Conservation (phyloP, 2,113 vertebrate genomes). For the Ptilorrhoa leucosticta region DNA sequence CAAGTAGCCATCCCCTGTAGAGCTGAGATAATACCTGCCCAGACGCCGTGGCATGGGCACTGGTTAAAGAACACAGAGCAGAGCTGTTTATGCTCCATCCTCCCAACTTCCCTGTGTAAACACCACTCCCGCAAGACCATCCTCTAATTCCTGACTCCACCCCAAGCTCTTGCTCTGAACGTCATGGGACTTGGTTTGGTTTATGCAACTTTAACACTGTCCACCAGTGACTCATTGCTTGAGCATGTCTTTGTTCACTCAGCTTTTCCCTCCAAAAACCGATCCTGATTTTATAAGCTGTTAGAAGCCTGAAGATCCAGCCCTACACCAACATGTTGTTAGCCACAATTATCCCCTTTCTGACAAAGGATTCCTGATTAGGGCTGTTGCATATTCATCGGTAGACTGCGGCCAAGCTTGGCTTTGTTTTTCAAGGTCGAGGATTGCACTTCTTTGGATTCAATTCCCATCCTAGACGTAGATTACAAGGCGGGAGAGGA, state of each 20-base stretch:
- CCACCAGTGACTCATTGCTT: background rate
- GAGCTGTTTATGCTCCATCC: background rate
- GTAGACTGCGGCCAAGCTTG: background rate
- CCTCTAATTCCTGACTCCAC: background rate
- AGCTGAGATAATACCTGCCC: background rate
- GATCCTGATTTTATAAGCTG: conserved; percentile 30
- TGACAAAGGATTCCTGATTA: conserved; percentile 43
- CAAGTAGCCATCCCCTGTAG: background rate
- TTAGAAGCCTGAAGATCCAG: conserved; percentile 26
- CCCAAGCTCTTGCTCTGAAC: background rate
- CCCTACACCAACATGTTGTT: conserved; percentile 6
- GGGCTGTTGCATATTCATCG: conserved; percentile 54
- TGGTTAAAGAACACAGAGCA: background rate
- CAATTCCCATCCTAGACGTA: conserved; percentile 45
- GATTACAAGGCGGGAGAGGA: conserved; percentile 38
- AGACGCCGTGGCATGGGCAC: background rate
- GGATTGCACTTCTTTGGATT: conserved; percentile 52
- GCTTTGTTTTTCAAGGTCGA: conserved; percentile 61
- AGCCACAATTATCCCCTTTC: conserved; percentile 42
- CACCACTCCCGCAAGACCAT: background rate
- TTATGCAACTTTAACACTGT: accelerated
- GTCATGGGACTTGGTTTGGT: background rate
- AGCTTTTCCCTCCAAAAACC: background rate
- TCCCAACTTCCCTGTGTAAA: background rate
- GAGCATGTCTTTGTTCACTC: background rate